Conservation (phyloP, 2,888 invertebrate genomes). For the Meloe dianella region DNA sequence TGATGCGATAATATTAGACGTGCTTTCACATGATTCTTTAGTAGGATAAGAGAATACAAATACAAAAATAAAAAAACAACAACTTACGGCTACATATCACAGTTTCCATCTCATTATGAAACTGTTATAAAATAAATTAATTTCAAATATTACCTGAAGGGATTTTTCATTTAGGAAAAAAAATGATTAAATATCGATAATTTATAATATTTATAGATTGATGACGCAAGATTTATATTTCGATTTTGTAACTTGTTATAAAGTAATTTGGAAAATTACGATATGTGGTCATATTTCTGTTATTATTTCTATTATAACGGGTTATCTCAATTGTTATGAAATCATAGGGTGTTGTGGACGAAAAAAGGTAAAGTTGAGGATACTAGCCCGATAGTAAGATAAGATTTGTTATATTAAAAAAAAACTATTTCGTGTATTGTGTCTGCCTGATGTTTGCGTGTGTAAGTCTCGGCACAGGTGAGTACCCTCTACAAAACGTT, state of each 20-base stretch:
- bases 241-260: not conserved
- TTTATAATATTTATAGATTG: not conserved
- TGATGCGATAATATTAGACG: not conserved
- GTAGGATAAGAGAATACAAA: not conserved
- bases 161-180: not conserved
- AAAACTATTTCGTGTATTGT: too few relatives aligned
- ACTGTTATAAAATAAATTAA: slow-evolving; percentile 3
- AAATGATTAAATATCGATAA: not conserved
- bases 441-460: too few relatives aligned
- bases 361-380: too few relatives aligned
- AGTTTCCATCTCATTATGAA: not conserved
- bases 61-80: not conserved
- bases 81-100: not conserved
- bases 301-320: not conserved
- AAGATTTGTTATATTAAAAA: too few relatives aligned
- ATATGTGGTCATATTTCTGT: not conserved
- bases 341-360: too few relatives aligned
- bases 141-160: not conserved
- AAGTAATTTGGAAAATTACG: not conserved
- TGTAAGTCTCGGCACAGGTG: too few relatives aligned
- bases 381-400: too few relatives aligned
- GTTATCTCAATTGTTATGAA: not conserved
- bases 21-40: not conserved
- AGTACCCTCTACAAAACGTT: too few relatives aligned
- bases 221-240: not conserved